Conservation (phyloP, 92 coral and sea anemone genomes). For the Hydrozoanthus gracilis region DNA sequence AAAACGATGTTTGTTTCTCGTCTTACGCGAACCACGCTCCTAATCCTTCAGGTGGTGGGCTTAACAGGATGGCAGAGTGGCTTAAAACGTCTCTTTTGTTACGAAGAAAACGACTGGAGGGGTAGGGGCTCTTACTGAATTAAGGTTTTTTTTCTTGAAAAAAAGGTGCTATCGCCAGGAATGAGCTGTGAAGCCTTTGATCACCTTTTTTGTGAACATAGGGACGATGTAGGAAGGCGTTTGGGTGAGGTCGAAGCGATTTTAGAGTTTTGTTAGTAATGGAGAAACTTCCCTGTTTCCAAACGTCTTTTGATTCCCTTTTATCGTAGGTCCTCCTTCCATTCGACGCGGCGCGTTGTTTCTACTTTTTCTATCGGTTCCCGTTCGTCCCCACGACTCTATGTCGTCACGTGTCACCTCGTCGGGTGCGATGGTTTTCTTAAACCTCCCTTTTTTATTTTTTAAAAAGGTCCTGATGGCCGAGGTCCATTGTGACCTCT, state of each 20-base stretch:
- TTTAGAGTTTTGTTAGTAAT: no score
- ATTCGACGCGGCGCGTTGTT: background rate
- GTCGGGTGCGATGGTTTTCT: no score
- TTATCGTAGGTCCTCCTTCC: no score
- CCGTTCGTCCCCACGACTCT: background rate
- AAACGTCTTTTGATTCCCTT: no score
- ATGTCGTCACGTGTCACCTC: background rate
- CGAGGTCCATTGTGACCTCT: background rate
- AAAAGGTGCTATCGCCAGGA: background rate
- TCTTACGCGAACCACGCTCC: background rate
- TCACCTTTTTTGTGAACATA: no score
- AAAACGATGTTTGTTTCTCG: background rate
- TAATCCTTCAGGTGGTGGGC: background rate
- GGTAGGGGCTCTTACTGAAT: conserved; percentile 4
- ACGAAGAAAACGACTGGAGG: background rate
- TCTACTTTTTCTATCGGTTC: background rate
- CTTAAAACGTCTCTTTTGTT: background rate
- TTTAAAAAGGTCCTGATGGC: background rate
- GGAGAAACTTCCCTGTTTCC: no score
- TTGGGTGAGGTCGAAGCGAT: no score
- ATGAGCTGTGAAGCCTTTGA: no score
- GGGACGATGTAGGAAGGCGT: background rate
- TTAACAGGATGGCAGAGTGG: no score
- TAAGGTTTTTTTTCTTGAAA: conserved; percentile 3
- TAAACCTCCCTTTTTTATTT: background rate